These are phyloP conservation scores for Choloepus hoffmanni DNA, from an alignment of 2,113 vertebrate genomes.

Conservation along the genomic window DNA sequence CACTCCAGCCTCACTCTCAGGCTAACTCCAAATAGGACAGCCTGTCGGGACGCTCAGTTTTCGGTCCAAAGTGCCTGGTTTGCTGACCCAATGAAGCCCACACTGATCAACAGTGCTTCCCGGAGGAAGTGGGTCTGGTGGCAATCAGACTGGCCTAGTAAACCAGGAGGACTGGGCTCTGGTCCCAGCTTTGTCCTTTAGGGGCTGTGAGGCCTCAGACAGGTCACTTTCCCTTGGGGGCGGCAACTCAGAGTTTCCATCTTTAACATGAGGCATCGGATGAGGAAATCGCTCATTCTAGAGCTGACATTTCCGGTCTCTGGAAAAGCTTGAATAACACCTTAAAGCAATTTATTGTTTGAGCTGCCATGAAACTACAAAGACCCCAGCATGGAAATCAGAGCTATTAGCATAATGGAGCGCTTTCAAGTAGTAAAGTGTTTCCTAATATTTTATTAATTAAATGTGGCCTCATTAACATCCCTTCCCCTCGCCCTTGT, in stretches of 20 bases:
- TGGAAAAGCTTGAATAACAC: slow-evolving; percentile 38
- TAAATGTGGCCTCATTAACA: not conserved
- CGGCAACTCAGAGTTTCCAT: not conserved
- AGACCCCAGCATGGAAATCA: not conserved
- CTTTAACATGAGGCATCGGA: not conserved
- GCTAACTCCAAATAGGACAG: not conserved
- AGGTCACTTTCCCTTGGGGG: not conserved
- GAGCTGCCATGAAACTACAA: not conserved
- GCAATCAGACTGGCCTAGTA: rapidly evolving
- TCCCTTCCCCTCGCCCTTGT: not conserved
- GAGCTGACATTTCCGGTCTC: slow-evolving; percentile 48
- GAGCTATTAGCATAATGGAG: not conserved
- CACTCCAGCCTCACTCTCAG: slow-evolving; percentile 25
- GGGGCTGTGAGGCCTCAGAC: not conserved
- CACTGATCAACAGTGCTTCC: not conserved
- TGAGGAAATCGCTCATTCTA: not conserved
- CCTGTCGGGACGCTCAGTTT: not conserved
- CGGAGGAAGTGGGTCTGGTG: not conserved
- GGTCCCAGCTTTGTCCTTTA: rapidly evolving
- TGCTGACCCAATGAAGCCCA: not conserved
- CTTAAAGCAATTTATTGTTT: slow-evolving; percentile 38
- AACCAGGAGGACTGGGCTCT: not conserved
- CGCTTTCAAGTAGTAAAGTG: not conserved
- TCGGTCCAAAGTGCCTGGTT: not conserved
- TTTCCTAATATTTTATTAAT: not conserved